Base-by-base conservation (phyloP, 2,113 vertebrate species). In the Protomyctophum bolini region DNA sequence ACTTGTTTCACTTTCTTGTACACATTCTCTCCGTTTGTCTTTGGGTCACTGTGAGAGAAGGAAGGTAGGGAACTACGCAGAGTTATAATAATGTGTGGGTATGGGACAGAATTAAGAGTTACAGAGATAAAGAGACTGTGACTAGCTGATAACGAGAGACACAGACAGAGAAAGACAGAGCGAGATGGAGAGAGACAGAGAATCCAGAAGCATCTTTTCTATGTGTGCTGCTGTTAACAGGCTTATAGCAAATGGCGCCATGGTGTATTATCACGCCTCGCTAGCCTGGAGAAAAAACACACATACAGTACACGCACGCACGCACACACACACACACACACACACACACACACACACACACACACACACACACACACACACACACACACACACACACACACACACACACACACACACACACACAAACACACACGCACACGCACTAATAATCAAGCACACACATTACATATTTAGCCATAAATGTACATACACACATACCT, bases 161-260 rank as follows among this genome's bases (percentile, higher is more conserved):
- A 62, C 3, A 76, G 76, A 81, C 57, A 41, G 58, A 78, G 58
- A 61, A 8, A 51, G 75, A 64, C 60, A 85, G 54, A 52, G 71
- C 76, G 59, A 50, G 71, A 69, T 29, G 7, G 41, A 48, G 68
- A 61, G 63, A 9, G 63, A 56, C 74, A 69, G 75, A 87, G 75
- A 73, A 83, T 84, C 71, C 81, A 66, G 66, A 76, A 81, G 78
- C 60, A 74, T 89, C 83, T 88, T 81, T 78, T 60, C 63, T 29
- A 52, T 84, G 87, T 80, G 79, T 70, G 81, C 84, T 80, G 73
- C 84, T 80, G 73, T 68, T 91, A 91, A 91, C 83, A 87, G 89
- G 89, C 83, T 91, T 91, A 90, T 83, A 84, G 86, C 84, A 87
- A 89, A 89, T 87, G 83, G 88, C 85, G 86, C 83, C 87, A 89